Percentiles rank a stretch among this genome's conserved stretches.
phyloP scores from a whole-genome alignment of 37 sponge, comb jelly and placozoan genomes.

The Aphrocallistes beatrix region DNA sequence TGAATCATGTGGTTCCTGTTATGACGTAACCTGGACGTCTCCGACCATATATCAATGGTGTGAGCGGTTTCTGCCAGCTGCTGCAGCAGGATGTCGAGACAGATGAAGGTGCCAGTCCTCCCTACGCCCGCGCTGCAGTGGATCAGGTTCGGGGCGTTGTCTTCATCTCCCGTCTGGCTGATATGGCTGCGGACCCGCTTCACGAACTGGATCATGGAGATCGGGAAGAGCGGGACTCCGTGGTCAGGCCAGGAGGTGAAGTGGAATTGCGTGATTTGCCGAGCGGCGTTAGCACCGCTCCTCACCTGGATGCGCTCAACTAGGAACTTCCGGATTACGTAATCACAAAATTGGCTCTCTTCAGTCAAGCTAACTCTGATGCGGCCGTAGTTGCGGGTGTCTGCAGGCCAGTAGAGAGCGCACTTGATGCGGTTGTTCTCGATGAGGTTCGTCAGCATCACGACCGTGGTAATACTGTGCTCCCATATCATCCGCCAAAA shows the following conservation, averaged over 20 bases:
- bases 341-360: constrained; percentile 8
- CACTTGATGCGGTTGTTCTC: neutral
- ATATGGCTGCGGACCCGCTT: neutral
- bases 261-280: neutral
- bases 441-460: neutral
- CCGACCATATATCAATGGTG: neutral
- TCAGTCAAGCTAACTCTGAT: neutral
- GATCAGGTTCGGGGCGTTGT: neutral
- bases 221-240: neutral
- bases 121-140: constrained; percentile 8
- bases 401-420: neutral
- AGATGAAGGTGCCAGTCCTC: constrained; percentile 9
- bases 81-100: neutral
- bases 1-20: neutral
- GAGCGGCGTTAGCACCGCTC: neutral
- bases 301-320: neutral
- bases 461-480: neutral
- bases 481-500: constrained; percentile 15
- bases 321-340: neutral
- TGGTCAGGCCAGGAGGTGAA: neutral
- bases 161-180: neutral
- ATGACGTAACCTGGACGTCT: neutral
- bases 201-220: neutral
- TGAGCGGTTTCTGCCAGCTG: neutral
- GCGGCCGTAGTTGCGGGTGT: neutral